phyloP scores from a whole-genome alignment of 92 coral and sea anemone genomes.

The Porites evermanni region DNA sequence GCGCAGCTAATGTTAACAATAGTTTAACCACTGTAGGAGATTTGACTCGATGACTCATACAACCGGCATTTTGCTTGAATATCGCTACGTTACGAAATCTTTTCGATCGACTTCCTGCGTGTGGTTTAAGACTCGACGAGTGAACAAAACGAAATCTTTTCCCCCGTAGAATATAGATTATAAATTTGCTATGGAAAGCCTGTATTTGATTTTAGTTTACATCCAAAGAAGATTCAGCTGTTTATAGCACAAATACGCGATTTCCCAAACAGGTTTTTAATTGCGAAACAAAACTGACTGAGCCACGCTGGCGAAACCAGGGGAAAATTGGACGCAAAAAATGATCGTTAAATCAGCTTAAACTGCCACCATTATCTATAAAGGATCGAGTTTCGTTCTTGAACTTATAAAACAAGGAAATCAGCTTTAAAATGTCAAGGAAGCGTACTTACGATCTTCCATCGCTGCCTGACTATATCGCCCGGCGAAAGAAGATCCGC shows the following conservation, averaged over 20 bases:
- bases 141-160: background rate
- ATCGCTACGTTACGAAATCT: constrained; percentile 35
- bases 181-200: background rate
- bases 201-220: background rate
- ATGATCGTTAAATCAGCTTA: background rate
- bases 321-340: constrained; percentile 16
- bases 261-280: constrained; percentile 15
- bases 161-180: background rate
- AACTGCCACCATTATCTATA: background rate
- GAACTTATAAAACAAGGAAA: background rate
- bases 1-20: background rate
- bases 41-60: constrained; percentile 30
- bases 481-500: constrained; percentile 98
- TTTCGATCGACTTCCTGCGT: constrained; percentile 5
- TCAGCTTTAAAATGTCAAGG: constrained; percentile 11
- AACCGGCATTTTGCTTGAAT: constrained; percentile 44
- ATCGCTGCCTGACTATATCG: constrained; percentile 98
- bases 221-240: background rate
- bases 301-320: constrained; percentile 1
- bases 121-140: background rate
- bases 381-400: constrained; percentile 15
- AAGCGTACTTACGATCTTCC: constrained; percentile 95
- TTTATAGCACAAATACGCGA: constrained; percentile 6
- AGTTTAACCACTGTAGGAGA: background rate
- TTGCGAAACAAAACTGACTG: constrained; percentile 27